phyloP scores from a whole-genome alignment of 2,797 vertebrate species.

The Yasuhikotakia modesta region DNA sequence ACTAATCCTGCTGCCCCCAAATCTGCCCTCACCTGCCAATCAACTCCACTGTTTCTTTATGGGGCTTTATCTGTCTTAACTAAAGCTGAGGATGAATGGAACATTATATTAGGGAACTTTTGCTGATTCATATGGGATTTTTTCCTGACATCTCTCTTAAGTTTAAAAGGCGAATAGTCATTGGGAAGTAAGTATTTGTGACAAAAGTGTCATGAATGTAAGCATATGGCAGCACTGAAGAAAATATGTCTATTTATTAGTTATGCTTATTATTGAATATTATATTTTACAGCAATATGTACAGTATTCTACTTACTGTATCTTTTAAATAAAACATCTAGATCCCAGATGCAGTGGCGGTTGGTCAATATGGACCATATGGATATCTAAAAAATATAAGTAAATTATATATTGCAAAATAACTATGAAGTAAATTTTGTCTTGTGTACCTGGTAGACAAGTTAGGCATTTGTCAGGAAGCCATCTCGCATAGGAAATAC shows the following conservation, averaged over 20 bases:
- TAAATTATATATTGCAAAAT: no score
- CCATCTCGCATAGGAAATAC: no score
- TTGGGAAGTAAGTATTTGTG: constrained; percentile 19
- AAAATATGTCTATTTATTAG: background rate
- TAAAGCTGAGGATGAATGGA: constrained; percentile 51
- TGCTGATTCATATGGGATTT: constrained; percentile 37
- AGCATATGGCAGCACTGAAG: background rate
- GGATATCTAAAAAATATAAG: no score
- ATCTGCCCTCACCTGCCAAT: constrained; percentile 53
- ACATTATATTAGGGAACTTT: constrained; percentile 31
- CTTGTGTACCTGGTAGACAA: no score
- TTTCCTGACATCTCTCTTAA: constrained; percentile 41
- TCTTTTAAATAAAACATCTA: no score
- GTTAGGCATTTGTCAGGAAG: no score
- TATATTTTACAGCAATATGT: background rate
- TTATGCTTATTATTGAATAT: background rate
- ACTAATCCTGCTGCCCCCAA: constrained; percentile 47
- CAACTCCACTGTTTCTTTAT: constrained; percentile 52
- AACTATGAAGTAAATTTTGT: no score
- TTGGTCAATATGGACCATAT: no score
- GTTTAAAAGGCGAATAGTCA: constrained; percentile 41
- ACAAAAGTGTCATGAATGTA: constrained; percentile 14
- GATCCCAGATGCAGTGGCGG: no score
- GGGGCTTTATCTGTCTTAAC: constrained; percentile 45
- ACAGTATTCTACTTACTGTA: no score